Evolutionary conservation across 1,140 invertebrate genomes (phyloP).

Genomic region (Cydia amplana): DNA sequence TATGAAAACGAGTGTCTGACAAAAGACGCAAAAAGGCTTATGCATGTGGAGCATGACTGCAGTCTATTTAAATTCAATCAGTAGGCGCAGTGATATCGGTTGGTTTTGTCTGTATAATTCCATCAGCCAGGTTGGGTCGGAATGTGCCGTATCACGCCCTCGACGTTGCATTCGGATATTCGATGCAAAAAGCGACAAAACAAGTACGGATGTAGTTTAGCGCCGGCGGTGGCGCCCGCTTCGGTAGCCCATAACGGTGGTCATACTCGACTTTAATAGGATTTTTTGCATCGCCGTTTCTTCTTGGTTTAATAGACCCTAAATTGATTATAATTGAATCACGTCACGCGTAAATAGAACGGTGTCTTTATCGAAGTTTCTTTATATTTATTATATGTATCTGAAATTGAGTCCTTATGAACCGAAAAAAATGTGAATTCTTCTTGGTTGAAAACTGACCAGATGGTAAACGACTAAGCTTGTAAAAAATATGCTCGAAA

Average conservation of each 20-base stretch:
- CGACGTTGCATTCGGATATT: constrained; percentile 59
- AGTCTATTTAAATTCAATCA: constrained; percentile 51
- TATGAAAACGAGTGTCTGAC: constrained; percentile 27
- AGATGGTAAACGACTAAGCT: neutral
- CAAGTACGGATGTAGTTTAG: constrained; percentile 38
- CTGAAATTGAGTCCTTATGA: neutral
- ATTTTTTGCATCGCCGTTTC: constrained; percentile 61
- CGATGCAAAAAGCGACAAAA: constrained; percentile 64
- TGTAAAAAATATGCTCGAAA: neutral
- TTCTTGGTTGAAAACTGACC: neutral
- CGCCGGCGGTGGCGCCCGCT: constrained; percentile 39
- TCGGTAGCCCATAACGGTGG: constrained; percentile 71
- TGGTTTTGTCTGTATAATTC: constrained; percentile 66
- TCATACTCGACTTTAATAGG: constrained; percentile 69
- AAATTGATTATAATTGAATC: constrained; percentile 69
- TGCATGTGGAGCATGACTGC: constrained; percentile 23
- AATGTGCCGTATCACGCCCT: constrained; percentile 63
- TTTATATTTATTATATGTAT: neutral
- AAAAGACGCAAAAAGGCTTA: constrained; percentile 23
- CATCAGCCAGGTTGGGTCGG: constrained; percentile 64
- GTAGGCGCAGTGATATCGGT: constrained; percentile 51
- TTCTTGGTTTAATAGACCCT: constrained; percentile 52
- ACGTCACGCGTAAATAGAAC: constrained; percentile 49
- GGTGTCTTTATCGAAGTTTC: constrained; percentile 35
- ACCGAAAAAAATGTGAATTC: too few relatives aligned